These are phyloP conservation scores for Rhinichthys klamathensis DNA, from an alignment of 2,113 vertebrate genomes.

Conservation along the genomic window DNA sequence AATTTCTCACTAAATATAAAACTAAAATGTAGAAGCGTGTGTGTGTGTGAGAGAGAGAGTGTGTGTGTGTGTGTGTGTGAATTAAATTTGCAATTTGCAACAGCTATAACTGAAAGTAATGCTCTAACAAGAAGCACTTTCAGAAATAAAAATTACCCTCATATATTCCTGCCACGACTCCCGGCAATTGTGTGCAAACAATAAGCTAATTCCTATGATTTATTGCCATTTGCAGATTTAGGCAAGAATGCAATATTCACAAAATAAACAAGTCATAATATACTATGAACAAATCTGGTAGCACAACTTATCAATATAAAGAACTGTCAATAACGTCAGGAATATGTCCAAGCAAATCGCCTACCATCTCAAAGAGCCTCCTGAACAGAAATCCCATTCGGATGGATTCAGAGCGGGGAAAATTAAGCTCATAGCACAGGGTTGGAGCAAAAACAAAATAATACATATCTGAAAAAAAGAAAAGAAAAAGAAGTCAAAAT, in stretches of 20 bases:
- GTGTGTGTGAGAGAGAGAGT: background rate
- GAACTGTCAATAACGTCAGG: background rate
- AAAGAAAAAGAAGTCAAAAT: conserved; percentile 28
- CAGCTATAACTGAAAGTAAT: background rate
- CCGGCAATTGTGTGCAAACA: conserved; percentile 3
- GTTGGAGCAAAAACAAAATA: conserved; percentile 89
- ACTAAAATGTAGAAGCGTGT: background rate
- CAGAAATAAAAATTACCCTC: conserved; percentile 24
- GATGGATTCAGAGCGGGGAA: conserved; percentile 84
- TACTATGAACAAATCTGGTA: background rate
- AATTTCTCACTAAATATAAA: conserved; percentile 15
- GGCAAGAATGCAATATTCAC: conserved; percentile 9
- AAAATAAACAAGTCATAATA: background rate
- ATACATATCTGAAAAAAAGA: conserved; percentile 78
- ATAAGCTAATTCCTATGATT: conserved; percentile 8
- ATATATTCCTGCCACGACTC: conserved; percentile 13
- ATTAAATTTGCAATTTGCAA: background rate
- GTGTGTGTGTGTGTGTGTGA: background rate
- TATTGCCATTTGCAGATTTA: conserved; percentile 16
- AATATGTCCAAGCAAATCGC: conserved; percentile 50
- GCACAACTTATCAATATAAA: background rate
- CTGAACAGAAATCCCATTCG: conserved; percentile 87
- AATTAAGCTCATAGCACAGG: conserved; percentile 92
- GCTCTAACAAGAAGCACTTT: conserved; percentile 7
- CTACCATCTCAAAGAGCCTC: conserved; percentile 88